Evolutionary conservation across 2,113 vertebrate species (phyloP), one percentile per base, ranked within the genome.

Genomic region (Oxygymnocypris stewartii): DNA sequence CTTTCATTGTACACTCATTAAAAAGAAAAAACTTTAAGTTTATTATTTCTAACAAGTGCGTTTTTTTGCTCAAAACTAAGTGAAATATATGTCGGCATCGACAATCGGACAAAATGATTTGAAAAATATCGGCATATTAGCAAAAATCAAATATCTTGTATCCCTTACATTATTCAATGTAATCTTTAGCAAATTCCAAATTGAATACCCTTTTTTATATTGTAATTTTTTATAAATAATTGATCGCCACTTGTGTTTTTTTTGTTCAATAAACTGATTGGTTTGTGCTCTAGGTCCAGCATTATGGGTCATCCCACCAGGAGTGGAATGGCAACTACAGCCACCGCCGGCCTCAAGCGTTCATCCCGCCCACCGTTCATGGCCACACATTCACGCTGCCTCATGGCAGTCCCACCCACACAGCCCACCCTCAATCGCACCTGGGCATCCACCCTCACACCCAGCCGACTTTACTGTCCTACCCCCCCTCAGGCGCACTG

Each of bases 251-350:
- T 57, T 35, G 12, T 13, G 0, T 1, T 37, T 57, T 57, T 18
- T 40, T 40, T 16, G 9, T 31, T 31, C 28, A 57, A 57, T 61
- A 61, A 61, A n/a, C 54, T 40, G 31, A n/a, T 57, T 35, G 12
- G 18, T 76, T 31, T n/a, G 54, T 86, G n/a, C 74, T 35, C 40
- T 93, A 99, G 97, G 96, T 99, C 89, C 98, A 97, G 89, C 98
- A 96, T 93, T 98, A 96, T 49, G 92, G 94, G 88, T 96, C 97
- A 82, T 96, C 95, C 90, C 96, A 92, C 90, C 97, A 96, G 91
- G 98, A 99, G 89, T 98, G 98, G 97, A 99, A 98, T 16, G 96
- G 98, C 81, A 99, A 98, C 94, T 98, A 96, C 0, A 90, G 94
- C 82, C 96, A 94, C 79, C 94, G 97, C 86, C 95, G 97, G 88